A percentile compares a stretch with the other conserved stretches of the same genome.
Evolutionary conservation across 2,888 invertebrate species (phyloP).

Genomic region (Lithophane semibrunnea): DNA sequence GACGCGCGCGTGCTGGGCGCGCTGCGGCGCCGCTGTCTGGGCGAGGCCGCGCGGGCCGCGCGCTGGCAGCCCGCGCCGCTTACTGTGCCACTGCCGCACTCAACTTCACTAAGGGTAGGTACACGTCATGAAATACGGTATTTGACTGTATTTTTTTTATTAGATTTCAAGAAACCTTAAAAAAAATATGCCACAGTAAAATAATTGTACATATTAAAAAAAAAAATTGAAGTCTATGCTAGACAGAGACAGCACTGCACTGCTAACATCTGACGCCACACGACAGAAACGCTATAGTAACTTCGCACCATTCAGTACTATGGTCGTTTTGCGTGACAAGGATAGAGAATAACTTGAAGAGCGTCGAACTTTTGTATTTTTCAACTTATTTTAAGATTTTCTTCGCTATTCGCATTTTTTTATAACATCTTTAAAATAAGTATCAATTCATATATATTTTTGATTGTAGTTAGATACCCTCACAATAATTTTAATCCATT

Average conservation of each 20-base stretch:
- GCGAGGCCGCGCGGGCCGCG: slow-evolving; percentile 77
- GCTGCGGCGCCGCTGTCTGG: slow-evolving; percentile 76
- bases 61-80: slow-evolving; percentile 66
- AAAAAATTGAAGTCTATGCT: too few species aligned
- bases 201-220: too few species aligned
- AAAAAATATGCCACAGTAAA: background rate
- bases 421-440: background rate
- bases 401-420: background rate
- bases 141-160: background rate
- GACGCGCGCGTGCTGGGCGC: slow-evolving; percentile 79
- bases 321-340: background rate
- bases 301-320: background rate
- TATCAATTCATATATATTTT: background rate
- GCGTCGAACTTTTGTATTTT: too few species aligned
- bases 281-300: background rate
- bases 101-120: slow-evolving; percentile 40
- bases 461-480: background rate
- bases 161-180: background rate
- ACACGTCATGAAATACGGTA: background rate
- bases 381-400: too few species aligned
- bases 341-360: background rate
- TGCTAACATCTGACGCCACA: too few species aligned
- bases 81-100: slow-evolving; percentile 69
- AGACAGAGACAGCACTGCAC: too few species aligned
- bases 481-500: background rate